Conservation (phyloP, 1,140 invertebrate genomes). For the Habropoda laboriosa region DNA sequence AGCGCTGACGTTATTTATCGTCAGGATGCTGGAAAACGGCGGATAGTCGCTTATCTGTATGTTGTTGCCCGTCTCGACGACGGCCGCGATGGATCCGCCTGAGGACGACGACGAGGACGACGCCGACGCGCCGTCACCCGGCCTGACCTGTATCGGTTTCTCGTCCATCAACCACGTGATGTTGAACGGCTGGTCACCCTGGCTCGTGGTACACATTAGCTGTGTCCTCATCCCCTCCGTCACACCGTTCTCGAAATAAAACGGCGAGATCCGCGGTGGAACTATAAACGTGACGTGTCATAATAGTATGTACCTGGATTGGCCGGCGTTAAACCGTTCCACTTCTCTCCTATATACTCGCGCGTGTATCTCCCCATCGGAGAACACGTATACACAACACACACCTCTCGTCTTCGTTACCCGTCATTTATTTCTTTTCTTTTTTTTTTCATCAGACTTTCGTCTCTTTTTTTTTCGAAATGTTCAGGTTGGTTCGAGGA, state of each 20-base stretch:
- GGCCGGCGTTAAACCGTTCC: conserved; percentile 24
- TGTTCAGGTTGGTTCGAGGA: too few relatives aligned
- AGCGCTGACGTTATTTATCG: conserved; percentile 84
- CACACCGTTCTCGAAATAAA: conserved; percentile 83
- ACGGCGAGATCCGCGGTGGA: conserved; percentile 84
- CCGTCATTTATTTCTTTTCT: not conserved
- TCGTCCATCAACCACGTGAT: conserved; percentile 85
- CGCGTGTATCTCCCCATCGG: conserved; percentile 10
- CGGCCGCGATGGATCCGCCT: conserved; percentile 46
- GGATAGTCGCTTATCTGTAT: conserved; percentile 82
- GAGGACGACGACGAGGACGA: conserved; percentile 46
- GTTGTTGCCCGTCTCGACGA: conserved; percentile 68
- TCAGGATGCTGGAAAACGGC: conserved; percentile 83
- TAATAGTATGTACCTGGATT: conserved; percentile 59
- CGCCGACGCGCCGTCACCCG: conserved; percentile 63
- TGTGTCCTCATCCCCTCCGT: conserved; percentile 85
- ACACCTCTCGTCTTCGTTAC: not conserved
- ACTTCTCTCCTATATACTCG: conserved; percentile 43
- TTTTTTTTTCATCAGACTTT: not conserved
- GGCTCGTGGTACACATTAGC: conserved; percentile 85
- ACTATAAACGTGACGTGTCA: conserved; percentile 81
- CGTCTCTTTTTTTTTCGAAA: too few relatives aligned
- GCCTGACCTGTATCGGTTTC: conserved; percentile 72
- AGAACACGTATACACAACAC: too few relatives aligned
- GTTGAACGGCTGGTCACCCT: conserved; percentile 84